Conservation (phyloP, 2,888 invertebrate species). For the Nezara viridula region DNA sequence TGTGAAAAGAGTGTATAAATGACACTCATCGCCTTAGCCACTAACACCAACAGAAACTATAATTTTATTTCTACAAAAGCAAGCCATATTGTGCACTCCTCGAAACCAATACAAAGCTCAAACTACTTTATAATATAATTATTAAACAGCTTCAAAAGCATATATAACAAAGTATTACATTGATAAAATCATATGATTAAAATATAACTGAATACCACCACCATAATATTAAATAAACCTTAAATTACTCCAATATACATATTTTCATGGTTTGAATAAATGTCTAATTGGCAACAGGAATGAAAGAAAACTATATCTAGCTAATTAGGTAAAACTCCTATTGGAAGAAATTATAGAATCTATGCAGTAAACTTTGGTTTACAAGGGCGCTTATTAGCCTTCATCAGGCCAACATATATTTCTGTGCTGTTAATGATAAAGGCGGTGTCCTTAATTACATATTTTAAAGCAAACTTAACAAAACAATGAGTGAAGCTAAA, state of each 20-base stretch:
- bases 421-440: slow-evolving; percentile 64
- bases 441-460: slow-evolving; percentile 63
- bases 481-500: slow-evolving; percentile 64
- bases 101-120: slow-evolving; percentile 64
- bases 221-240: slow-evolving; percentile 59
- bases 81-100: slow-evolving; percentile 64
- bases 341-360: slow-evolving; percentile 52
- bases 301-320: slow-evolving; percentile 55
- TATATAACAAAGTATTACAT: slow-evolving; percentile 60
- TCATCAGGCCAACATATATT: slow-evolving; percentile 57
- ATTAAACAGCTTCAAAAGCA: slow-evolving; percentile 58
- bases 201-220: slow-evolving; percentile 61
- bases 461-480: slow-evolving; percentile 59
- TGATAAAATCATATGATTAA: slow-evolving; percentile 57
- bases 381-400: slow-evolving; percentile 57
- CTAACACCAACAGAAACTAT: slow-evolving; percentile 65
- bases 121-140: slow-evolving; percentile 62
- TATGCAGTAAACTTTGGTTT: slow-evolving; percentile 47
- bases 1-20: slow-evolving; percentile 62
- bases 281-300: slow-evolving; percentile 57
- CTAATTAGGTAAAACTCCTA: slow-evolving; percentile 58
- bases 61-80: slow-evolving; percentile 62
- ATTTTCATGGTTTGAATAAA: slow-evolving; percentile 51
- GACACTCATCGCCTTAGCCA: slow-evolving; percentile 61
- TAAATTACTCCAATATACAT: slow-evolving; percentile 58